A percentile compares a stretch with the other conserved stretches of the same genome.
phyloP scores from a whole-genome alignment of 1,140 invertebrate species.

The Halictus rubicundus region DNA sequence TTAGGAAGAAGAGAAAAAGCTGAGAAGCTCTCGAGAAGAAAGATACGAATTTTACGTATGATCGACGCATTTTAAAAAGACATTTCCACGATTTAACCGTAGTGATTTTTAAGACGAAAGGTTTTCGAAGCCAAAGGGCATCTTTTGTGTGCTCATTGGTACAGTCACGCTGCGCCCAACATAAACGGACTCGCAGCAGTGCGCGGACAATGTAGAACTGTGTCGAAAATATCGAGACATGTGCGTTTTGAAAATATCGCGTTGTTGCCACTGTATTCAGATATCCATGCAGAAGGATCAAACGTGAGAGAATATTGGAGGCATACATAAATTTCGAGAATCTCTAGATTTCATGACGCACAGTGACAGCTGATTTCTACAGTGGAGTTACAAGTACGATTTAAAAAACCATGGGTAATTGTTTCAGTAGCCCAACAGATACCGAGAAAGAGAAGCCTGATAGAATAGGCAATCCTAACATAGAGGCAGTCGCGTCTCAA shows the following conservation, averaged over 20 bases:
- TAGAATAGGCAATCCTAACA: constrained; percentile 83
- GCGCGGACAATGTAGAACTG: neutral
- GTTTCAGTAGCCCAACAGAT: constrained; percentile 85
- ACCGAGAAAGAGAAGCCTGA: constrained; percentile 84
- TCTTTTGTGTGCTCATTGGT: constrained; percentile 6
- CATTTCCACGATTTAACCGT: constrained; percentile 5
- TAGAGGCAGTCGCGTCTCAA: constrained; percentile 83
- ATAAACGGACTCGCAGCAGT: neutral
- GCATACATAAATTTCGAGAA: neutral
- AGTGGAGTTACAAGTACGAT: constrained; percentile 13
- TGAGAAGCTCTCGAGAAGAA: constrained; percentile 15
- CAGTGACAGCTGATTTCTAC: constrained; percentile 26
- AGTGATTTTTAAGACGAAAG: constrained; percentile 13
- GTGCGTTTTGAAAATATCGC: constrained; percentile 31
- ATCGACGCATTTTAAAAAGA: constrained; percentile 17
- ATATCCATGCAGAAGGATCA: constrained; percentile 28
- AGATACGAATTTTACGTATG: constrained; percentile 16
- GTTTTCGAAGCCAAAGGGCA: constrained; percentile 23
- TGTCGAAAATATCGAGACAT: constrained; percentile 13
- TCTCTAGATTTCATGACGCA: constrained; percentile 28
- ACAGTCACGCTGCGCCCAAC: constrained; percentile 10
- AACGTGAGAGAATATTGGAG: constrained; percentile 27
- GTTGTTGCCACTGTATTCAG: neutral
- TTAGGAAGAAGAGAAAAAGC: constrained; percentile 29
- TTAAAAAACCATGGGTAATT: constrained; percentile 83